Base-by-base conservation (phyloP, 2,797 vertebrate genomes). In the Aphelocoma californica region DNA sequence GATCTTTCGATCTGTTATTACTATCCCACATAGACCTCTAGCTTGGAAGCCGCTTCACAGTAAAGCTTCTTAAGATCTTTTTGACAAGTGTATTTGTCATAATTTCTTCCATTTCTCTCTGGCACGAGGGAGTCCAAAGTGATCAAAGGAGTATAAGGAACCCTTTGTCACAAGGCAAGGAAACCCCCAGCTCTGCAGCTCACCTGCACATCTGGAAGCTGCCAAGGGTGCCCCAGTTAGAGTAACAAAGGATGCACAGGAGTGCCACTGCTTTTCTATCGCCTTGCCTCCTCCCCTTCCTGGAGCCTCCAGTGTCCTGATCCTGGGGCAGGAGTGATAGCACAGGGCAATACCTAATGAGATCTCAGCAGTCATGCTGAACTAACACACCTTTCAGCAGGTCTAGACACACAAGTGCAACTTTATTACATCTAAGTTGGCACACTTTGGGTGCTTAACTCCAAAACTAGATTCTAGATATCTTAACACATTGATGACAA, bases 1-100 rank as follows among this genome's bases (percentile, higher is more conserved):
- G 86, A 93, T 94, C 81, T 81, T 91, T 91, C 32, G 5, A 79
- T 92, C 86, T 91, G 70, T 91, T 81, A 61, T 89, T 81, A 94
- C 66, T 81, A 94, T 72, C 84, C 91, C 89, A 92, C 66, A 81
- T 3, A 95, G 87, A 85, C 78, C 87, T 79, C 44, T 50, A 84
- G 53, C 78, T 79, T 91, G 78, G 86, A 95, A 94, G 66, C 50
- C 54, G 50, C 73, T 84, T 72, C 62, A 72, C 66, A 93, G 70
- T 19, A 51, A 92, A 31, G 38, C 67, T 91, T 88, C 70, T 31
- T 69, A 89, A 93, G 67, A 91, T 80, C 71, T 93, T 91, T 87
- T 50, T 77, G 64, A 87, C 54, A 85, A 73, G 54, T 12, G 28
- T 17, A 34, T 91, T 84, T 79, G 15, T 54, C 0, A 0, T 51